phyloP scores from a whole-genome alignment of 2,888 invertebrate genomes.

The Cremastinae sp. region DNA sequence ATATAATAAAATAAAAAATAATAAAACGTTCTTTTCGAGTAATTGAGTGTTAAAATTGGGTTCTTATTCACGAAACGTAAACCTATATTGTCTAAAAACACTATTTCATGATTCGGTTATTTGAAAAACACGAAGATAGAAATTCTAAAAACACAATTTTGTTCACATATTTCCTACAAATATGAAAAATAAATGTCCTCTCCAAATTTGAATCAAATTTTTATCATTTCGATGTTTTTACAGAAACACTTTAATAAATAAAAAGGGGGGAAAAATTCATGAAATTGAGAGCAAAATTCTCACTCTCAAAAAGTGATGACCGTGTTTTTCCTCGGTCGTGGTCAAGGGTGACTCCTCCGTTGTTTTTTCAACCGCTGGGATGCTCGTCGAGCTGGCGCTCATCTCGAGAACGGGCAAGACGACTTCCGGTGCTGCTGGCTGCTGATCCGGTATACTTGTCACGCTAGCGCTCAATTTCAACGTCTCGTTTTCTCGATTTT shows the following conservation, averaged over 20 bases:
- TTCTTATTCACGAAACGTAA: too few relatives aligned
- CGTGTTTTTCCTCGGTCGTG: constrained; percentile 84
- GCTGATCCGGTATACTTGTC: constrained; percentile 78
- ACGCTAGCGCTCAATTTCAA: constrained; percentile 70
- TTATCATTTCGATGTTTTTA: too few relatives aligned
- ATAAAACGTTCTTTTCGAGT: neutral
- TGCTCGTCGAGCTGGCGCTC: constrained; percentile 71
- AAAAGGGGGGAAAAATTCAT: constrained; percentile 12
- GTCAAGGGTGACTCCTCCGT: constrained; percentile 68
- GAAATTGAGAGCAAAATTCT: constrained; percentile 33
- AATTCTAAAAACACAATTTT: too few relatives aligned
- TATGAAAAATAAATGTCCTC: too few relatives aligned
- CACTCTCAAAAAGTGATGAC: constrained; percentile 88
- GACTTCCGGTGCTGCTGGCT: constrained; percentile 80
- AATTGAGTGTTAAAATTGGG: too few relatives aligned
- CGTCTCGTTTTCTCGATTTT: constrained; percentile 61
- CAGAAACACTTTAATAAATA: neutral
- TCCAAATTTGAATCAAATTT: too few relatives aligned
- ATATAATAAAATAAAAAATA: too few relatives aligned
- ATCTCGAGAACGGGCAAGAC: constrained; percentile 78
- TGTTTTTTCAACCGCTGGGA: constrained; percentile 66
- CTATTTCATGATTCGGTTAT: neutral
- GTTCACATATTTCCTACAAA: too few relatives aligned
- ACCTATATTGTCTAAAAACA: neutral
- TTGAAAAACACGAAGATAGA: too few relatives aligned